A percentile compares a stretch with the other conserved stretches of the same genome.
phyloP scores from a whole-genome alignment of 2,797 vertebrate species.

The Hippocampus kuda region DNA sequence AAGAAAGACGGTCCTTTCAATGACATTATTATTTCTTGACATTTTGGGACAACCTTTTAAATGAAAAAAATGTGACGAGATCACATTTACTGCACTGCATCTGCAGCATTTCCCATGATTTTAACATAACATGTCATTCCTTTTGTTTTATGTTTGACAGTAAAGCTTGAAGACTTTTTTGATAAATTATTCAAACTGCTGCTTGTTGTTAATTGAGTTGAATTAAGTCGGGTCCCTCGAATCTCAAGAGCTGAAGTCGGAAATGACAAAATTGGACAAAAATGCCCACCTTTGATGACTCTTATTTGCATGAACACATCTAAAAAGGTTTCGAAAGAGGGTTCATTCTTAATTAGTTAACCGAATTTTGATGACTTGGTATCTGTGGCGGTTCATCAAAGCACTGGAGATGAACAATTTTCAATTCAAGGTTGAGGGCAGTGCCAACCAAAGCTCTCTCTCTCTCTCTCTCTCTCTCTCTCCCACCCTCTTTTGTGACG shows the following conservation, averaged over 20 bases:
- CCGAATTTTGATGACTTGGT: not conserved
- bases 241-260: not conserved
- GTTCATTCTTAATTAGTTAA: no score
- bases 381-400: not conserved
- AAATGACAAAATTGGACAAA: not conserved
- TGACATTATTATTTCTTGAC: not conserved
- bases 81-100: no score
- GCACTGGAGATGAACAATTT: not conserved
- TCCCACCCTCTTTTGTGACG: not conserved
- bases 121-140: no score
- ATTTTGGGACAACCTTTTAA: no score
- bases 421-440: not conserved
- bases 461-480: not conserved
- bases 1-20: not conserved
- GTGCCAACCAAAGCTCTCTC: not conserved
- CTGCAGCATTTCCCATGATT: no score
- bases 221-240: no score
- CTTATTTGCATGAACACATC: not conserved
- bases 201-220: no score
- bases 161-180: no score
- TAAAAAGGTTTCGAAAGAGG: not conserved
- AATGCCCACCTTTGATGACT: no score
- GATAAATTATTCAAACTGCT: no score
- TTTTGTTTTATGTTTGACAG: no score
- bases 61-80: no score